phyloP scores from a whole-genome alignment of 2,797 vertebrate species.

The Sebastolobus alascanus region DNA sequence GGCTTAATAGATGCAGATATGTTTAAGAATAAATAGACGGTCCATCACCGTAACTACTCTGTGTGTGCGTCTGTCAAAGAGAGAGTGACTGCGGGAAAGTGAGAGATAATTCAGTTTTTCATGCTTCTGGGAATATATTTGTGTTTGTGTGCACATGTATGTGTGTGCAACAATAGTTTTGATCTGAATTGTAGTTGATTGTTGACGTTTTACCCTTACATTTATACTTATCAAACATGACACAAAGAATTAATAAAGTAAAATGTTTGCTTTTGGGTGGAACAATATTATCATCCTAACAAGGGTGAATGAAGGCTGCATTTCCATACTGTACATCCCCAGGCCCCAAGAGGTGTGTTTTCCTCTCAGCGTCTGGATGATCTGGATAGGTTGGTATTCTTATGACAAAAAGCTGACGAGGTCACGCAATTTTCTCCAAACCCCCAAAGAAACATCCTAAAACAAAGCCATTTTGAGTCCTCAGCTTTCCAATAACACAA shows the following conservation, averaged over 20 bases:
- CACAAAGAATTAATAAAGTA: neutral
- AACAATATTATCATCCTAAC: slow-evolving; percentile 1
- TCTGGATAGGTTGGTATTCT: slow-evolving; percentile 25
- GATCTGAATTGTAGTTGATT: neutral
- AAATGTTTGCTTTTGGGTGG: slow-evolving; percentile 18
- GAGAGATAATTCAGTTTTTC: slow-evolving; percentile 25
- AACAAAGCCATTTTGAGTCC: neutral
- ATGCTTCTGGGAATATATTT: slow-evolving; percentile 32
- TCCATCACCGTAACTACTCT: slow-evolving; percentile 66
- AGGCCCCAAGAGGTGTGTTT: neutral
- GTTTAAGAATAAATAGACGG: slow-evolving; percentile 73
- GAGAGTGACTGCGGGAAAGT: slow-evolving; percentile 41
- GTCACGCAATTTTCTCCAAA: slow-evolving; percentile 3
- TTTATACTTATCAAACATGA: neutral
- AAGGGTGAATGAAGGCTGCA: neutral
- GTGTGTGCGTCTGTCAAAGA: slow-evolving; percentile 42
- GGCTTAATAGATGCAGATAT: slow-evolving; percentile 71
- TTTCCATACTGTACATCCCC: neutral
- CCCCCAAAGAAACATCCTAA: neutral
- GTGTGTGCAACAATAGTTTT: neutral
- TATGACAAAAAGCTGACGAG: slow-evolving; percentile 26
- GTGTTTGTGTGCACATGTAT: slow-evolving; percentile 7
- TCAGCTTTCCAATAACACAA: slow-evolving; percentile 7
- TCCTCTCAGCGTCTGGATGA: neutral
- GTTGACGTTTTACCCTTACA: neutral